Conservation (phyloP, 2,113 vertebrate genomes). For the Verasper variegatus region DNA sequence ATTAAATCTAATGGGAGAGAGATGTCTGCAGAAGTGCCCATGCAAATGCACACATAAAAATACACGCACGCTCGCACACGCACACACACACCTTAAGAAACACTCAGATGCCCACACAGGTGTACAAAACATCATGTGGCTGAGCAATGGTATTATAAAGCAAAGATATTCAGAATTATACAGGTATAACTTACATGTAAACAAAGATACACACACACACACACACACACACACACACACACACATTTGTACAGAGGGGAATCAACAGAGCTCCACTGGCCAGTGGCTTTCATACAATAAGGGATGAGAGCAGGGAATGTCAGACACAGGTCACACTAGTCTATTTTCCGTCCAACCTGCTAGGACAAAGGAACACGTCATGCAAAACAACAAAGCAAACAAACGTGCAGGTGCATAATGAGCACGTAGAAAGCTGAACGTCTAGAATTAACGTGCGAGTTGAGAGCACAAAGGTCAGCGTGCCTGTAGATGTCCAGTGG, state of each 20-base stretch:
- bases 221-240: neutral
- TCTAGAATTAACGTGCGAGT: neutral
- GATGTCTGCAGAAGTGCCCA: constrained; percentile 49
- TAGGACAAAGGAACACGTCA: constrained; percentile 15
- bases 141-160: neutral
- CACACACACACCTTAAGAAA: neutral
- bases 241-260: constrained; percentile 22
- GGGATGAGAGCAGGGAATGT: constrained; percentile 39
- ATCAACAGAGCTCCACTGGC: constrained; percentile 47
- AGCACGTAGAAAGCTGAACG: constrained; percentile 3
- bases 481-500: constrained; percentile 52
- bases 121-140: neutral
- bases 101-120: neutral
- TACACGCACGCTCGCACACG: neutral
- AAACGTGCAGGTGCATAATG: neutral
- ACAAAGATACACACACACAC: neutral
- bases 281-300: constrained; percentile 54
- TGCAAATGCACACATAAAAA: constrained; percentile 3
- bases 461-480: constrained; percentile 51
- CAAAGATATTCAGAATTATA: constrained; percentile 3
- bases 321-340: constrained; percentile 43
- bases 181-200: neutral
- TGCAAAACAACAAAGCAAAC: constrained; percentile 20
- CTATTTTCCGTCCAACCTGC: constrained; percentile 29
- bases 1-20: constrained; percentile 70